phyloP scores from a whole-genome alignment of 2,797 vertebrate species.

The Bovichtus variegatus region DNA sequence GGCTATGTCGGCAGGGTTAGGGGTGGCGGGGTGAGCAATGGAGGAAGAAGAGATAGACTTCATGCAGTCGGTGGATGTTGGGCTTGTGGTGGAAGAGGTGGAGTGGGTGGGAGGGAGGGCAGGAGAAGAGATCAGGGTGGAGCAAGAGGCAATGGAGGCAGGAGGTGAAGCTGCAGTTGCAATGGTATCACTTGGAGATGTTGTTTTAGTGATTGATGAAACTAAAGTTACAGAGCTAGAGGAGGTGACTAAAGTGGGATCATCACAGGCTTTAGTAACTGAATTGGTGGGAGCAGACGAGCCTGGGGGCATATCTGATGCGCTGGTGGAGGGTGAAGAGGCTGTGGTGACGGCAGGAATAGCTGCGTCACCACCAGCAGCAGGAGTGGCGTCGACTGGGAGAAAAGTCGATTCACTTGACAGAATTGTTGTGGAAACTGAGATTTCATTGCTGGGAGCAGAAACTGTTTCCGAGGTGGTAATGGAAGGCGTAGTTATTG shows the following conservation, averaged over 20 bases:
- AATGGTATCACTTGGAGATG: constrained; percentile 29
- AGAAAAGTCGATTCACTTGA: constrained; percentile 32
- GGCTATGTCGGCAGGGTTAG: constrained; percentile 6
- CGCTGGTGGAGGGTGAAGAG: constrained; percentile 45
- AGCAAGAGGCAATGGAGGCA: constrained; percentile 25
- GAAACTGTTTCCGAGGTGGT: constrained; percentile 52
- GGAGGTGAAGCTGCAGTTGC: constrained; percentile 39
- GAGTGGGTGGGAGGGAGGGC: constrained; percentile 20
- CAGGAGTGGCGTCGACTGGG: constrained; percentile 32
- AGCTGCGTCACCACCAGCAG: constrained; percentile 42
- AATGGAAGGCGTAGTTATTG: constrained; percentile 46
- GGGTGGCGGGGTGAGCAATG: constrained; percentile 14
- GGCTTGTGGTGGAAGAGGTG: constrained; percentile 31
- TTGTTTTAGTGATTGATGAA: constrained; percentile 38
- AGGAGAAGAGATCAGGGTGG: constrained; percentile 21
- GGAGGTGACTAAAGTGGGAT: constrained; percentile 21
- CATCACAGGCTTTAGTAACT: constrained; percentile 13
- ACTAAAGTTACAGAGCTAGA: constrained; percentile 31
- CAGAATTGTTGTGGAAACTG: constrained; percentile 49
- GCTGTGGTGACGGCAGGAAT: constrained; percentile 33
- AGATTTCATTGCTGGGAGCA: constrained; percentile 38
- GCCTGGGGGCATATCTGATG: constrained; percentile 36
- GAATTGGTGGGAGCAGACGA: constrained; percentile 9
- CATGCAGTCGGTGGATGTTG: constrained; percentile 37
- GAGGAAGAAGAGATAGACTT: constrained; percentile 34